A percentile compares a stretch with the other conserved stretches of the same genome.
Evolutionary conservation across 2,113 vertebrate genomes (phyloP).

Genomic region (Amblyornis subalaris): DNA sequence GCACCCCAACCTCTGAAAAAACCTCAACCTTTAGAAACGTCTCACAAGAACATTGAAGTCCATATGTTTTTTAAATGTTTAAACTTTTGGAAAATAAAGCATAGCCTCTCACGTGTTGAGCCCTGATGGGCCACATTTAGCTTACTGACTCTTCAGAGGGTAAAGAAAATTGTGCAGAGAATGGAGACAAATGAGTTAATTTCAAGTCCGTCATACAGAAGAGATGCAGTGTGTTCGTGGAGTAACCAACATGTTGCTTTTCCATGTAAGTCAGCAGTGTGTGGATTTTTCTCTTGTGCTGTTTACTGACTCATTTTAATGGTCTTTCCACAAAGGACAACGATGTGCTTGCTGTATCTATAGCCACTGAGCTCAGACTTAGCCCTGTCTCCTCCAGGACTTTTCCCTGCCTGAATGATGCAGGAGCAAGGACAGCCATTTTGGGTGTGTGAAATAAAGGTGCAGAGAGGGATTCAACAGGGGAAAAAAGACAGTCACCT

Average conservation of each 20-base stretch:
- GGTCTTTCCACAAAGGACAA: background rate
- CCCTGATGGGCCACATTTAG: background rate
- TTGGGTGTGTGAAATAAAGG: background rate
- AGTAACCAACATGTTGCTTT: background rate
- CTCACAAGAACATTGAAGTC: background rate
- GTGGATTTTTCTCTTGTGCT: background rate
- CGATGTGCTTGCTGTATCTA: background rate
- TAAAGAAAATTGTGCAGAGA: background rate
- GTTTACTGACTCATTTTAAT: constrained; percentile 17
- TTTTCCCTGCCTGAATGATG: background rate
- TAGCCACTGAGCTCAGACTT: background rate
- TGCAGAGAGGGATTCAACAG: background rate
- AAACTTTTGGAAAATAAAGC: background rate
- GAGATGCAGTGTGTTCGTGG: background rate
- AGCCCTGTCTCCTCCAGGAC: background rate
- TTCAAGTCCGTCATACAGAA: background rate
- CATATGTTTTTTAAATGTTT: background rate
- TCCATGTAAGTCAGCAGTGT: background rate
- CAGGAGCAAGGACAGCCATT: background rate
- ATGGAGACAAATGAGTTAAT: background rate
- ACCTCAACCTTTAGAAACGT: background rate
- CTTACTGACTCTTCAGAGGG: background rate
- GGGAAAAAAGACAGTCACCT: background rate
- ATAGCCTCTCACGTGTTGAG: background rate
- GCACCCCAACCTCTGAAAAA: background rate